Base-by-base conservation (phyloP, 1,140 invertebrate species). In the Drosophila azteca region DNA sequence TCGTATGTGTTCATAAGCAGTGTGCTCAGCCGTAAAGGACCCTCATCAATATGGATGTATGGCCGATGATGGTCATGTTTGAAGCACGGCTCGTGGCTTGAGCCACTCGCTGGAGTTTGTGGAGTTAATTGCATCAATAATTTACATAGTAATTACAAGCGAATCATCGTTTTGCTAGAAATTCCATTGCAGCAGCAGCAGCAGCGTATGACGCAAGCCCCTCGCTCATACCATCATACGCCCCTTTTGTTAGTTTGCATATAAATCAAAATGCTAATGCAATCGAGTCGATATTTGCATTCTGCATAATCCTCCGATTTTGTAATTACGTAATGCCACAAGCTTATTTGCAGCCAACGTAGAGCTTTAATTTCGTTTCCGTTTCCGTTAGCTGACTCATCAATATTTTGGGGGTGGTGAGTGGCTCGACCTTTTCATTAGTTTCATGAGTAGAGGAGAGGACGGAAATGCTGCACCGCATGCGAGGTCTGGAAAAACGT, bases 111-210 rank as follows among this genome's bases (percentile, higher is more conserved):
- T 22, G 6, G 20, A 57, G 24, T 44, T 67, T 67, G 54, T 66
- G 44, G 62, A 72, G 65, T 77, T 77, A 80, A 80, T 85, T 80
- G 73, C 77, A 77, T 84, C 77, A 85, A 81, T 81, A 69, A 84
- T 84, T 84, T 85, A 77, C 80, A 84, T 84, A 80, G 63, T 66
- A 80, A 84, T 84, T 85, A 84, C 60, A 61, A 17, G 60, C n/a
- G 39, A 59, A 63, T 48, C 45, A 63, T 48, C 45, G 58, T 22
- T 67, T 59, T 44, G 49, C 45, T 48, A 52, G 64, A 55, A 65
- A 35, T 41, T 48, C 31, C 15, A 13, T 2, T 50, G 9, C 22
- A 60, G 9, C 45, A 43, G 13, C 22, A 39, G 15, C 51, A 43
- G n/a, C n/a, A n/a, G n/a, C n/a, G n/a, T n/a, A n/a, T n/a, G n/a